These are phyloP conservation scores for Denticeps clupeoides DNA, from an alignment of 2,797 vertebrate species.

Conservation along the genomic window DNA sequence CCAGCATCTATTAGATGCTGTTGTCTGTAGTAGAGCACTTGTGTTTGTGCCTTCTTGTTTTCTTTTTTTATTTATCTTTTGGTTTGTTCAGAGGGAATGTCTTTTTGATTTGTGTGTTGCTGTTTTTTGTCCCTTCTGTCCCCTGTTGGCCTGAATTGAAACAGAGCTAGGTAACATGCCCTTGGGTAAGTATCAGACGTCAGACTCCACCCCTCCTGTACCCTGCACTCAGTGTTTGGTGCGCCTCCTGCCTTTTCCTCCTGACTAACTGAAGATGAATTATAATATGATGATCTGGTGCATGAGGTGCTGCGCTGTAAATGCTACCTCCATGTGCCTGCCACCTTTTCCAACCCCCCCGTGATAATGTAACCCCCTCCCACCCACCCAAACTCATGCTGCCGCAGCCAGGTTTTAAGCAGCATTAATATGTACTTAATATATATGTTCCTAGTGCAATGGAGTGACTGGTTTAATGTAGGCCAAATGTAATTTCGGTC, in stretches of 20 bases:
- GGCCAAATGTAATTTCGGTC: too few relatives aligned
- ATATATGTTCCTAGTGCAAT: too few relatives aligned
- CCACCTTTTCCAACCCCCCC: conserved; percentile 10
- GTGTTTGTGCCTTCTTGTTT: conserved; percentile 4
- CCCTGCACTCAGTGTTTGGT: too few relatives aligned
- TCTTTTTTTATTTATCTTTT: conserved; percentile 9
- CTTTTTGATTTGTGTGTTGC: conserved; percentile 87
- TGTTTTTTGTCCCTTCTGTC: conserved; percentile 58
- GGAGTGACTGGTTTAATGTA: too few relatives aligned
- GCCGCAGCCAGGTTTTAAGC: conserved; percentile 28
- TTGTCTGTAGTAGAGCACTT: conserved; percentile 26
- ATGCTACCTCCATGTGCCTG: conserved; percentile 46
- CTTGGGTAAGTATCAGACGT: conserved; percentile 77
- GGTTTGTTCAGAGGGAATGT: conserved; percentile 47
- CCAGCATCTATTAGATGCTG: conserved; percentile 34
- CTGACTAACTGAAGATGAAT: conserved; percentile 48
- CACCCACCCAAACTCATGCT: conserved; percentile 9
- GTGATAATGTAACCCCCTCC: conserved; percentile 3
- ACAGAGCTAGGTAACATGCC: conserved; percentile 96
- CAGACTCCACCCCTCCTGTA: conserved; percentile 52
- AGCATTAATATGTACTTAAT: too few relatives aligned
- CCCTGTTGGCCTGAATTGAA: conserved; percentile 62
- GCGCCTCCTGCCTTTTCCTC: conserved; percentile 5
- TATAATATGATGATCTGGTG: conserved; percentile 46
- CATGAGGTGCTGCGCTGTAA: conserved; percentile 55